These are phyloP conservation scores for Melitaea cinxia DNA, from an alignment of 1,140 invertebrate species.

Conservation along the genomic window DNA sequence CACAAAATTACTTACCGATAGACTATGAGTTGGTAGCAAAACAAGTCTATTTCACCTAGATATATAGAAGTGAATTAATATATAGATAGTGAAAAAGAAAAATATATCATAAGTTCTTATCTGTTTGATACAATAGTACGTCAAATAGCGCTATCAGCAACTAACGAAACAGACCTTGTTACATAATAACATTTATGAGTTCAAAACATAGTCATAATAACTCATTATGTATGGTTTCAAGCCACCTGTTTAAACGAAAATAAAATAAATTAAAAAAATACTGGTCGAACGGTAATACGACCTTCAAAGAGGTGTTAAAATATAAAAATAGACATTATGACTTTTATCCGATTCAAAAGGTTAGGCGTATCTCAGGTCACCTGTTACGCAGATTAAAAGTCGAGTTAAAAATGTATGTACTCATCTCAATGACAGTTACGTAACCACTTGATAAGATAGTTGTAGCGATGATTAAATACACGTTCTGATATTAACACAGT, in stretches of 20 bases:
- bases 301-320: constrained; percentile 1
- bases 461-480: background rate
- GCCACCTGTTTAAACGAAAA: constrained; percentile 6
- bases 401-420: constrained; percentile 14
- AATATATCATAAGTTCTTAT: no score
- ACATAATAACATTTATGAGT: background rate
- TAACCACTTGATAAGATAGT: constrained; percentile 26
- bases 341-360: constrained; percentile 21
- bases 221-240: background rate
- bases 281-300: background rate
- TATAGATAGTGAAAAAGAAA: no score
- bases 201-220: background rate
- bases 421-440: constrained; percentile 33
- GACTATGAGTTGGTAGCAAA: no score
- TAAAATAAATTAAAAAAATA: background rate
- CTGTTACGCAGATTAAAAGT: constrained; percentile 22
- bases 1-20: no score
- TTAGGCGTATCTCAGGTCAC: constrained; percentile 33
- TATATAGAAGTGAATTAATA: no score
- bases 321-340: background rate
- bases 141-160: no score
- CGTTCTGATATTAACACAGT: background rate
- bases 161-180: no score
- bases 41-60: no score
- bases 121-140: no score